These are phyloP conservation scores for Pristionchus entomophagus DNA, from an alignment of 2,888 invertebrate species.

Conservation along the genomic window DNA sequence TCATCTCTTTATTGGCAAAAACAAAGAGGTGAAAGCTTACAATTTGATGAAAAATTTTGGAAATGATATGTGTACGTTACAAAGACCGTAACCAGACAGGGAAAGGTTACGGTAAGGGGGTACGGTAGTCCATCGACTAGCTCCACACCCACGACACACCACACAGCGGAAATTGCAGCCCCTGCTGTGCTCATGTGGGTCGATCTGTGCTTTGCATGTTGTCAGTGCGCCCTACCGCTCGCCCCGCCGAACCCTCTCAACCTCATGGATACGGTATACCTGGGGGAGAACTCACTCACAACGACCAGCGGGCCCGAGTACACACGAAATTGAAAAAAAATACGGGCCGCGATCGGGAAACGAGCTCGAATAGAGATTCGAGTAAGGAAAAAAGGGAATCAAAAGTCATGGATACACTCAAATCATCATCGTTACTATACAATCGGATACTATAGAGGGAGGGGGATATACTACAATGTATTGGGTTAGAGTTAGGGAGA, in stretches of 20 bases:
- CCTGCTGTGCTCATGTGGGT: conserved; percentile 17
- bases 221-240: conserved; percentile 5
- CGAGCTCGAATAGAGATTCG: conserved; percentile 45
- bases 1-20: conserved; percentile 12
- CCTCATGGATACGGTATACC: conserved; percentile 17
- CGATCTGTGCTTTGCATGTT: conserved; percentile 18
- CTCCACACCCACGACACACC: conserved; percentile 21
- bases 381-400: neutral
- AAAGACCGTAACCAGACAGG: neutral
- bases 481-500: neutral
- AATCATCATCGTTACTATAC: conserved; percentile 20
- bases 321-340: neutral
- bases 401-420: conserved; percentile 24
- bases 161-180: conserved; percentile 17
- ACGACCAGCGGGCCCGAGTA: conserved; percentile 27
- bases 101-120: neutral
- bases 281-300: conserved; percentile 38
- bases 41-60: neutral
- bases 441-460: neutral
- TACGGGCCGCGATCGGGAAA: conserved; percentile 23
- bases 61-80: conserved; percentile 31
- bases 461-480: neutral
- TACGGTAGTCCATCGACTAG: conserved; percentile 31
- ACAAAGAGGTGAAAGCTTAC: conserved; percentile 27
- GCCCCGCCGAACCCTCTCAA: neutral